Base-by-base conservation (phyloP, 2,888 invertebrate species). In the Drosophila kanekoi region DNA sequence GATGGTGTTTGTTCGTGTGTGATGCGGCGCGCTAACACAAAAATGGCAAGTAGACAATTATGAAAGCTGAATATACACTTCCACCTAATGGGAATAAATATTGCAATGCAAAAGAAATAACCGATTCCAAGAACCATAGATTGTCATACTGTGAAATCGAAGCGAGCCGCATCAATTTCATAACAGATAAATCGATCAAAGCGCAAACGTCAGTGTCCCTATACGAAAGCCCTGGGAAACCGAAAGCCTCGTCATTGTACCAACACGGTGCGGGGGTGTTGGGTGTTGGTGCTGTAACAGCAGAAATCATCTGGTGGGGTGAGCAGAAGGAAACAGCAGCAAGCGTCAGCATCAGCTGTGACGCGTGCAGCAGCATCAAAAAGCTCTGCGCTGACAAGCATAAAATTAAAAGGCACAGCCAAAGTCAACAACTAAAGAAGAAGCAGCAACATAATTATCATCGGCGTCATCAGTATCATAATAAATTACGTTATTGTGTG, bases 221-320 rank as follows among this genome's bases (percentile, higher is more conserved):
- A 64, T 47, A 77, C 62, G 62, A 79, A 77, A 74, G 75, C 65
- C 71, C 70, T 68, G 68, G 72, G 54, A 65, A 79, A 64, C 70
- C 54, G 51, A 71, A 56, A 48, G 63, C 67, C 68, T 73, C 60
- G 71, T 44, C 69, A 59, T 62, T 67, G 49, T 67, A 53, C 58
- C 52, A 49, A 68, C 56, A 49, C 20, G 40, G 67, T 59, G 49
- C 45, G 61, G 48, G 58, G 69, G 48, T 58, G 53, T 57, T 52
- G 64, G 43, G 56, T 62, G 51, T 54, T 61, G 57, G 64, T 75
- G 62, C 77, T 71, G 75, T 79, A 63, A 84, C 69, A 47, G 72
- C 84, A 44, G 81, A 87, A 80, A 67, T 84, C 61, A 72, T 79
- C 70, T 90, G 90, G 88, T 88, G 88, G 82, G 89, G 90, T 47